Percentiles rank a stretch among this genome's conserved stretches.
These are phyloP conservation scores for Lypha dubia DNA, from an alignment of 2,888 invertebrate genomes.

Conservation along the genomic window DNA sequence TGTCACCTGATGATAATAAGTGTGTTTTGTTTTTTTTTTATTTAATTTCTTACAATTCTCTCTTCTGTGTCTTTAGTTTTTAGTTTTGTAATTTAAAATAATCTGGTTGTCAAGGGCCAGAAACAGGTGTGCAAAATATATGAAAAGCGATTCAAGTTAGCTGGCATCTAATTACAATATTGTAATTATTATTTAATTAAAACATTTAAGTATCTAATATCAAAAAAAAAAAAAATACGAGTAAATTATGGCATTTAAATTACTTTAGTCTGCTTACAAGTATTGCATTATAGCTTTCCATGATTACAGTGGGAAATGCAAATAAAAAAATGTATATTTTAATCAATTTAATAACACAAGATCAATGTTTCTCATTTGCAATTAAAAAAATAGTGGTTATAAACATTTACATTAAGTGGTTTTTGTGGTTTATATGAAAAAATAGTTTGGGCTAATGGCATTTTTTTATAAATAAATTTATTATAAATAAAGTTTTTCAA, in stretches of 20 bases:
- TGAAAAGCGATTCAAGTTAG: slow-evolving; percentile 5
- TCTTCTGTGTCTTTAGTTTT: neutral
- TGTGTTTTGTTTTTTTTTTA: too few relatives aligned
- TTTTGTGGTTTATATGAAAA: neutral
- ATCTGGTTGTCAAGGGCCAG: slow-evolving; percentile 24
- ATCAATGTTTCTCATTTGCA: neutral
- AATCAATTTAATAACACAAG: neutral
- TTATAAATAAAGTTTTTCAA: too few relatives aligned
- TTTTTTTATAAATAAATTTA: neutral
- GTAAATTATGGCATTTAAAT: neutral
- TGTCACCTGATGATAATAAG: neutral
- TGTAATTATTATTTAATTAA: slow-evolving; percentile 31
- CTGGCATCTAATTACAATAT: slow-evolving; percentile 3
- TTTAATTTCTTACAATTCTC: neutral
- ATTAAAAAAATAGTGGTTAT: neutral
- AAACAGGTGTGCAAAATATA: slow-evolving; percentile 11
- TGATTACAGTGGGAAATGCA: neutral
- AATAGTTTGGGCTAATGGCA: neutral
- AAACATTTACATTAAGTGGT: neutral
- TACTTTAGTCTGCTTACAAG: neutral
- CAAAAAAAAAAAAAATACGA: too few relatives aligned
- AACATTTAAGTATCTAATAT: slow-evolving; percentile 12
- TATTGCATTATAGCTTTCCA: neutral
- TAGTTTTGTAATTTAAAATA: neutral
- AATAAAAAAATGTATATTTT: neutral